Conservation (phyloP, 1,140 invertebrate species). For the Drosophila kohkoa region DNA sequence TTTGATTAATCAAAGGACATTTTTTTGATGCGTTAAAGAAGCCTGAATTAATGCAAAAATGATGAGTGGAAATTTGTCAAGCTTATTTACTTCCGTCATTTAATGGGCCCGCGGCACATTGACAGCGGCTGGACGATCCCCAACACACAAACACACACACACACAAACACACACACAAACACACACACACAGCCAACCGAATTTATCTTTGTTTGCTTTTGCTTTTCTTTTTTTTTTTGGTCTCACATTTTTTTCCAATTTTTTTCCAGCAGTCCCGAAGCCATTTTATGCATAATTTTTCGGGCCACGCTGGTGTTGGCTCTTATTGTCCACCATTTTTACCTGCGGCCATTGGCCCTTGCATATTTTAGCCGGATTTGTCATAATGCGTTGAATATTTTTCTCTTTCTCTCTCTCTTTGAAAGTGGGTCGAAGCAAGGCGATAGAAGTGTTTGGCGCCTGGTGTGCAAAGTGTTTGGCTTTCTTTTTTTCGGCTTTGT, state of each 20-base stretch:
- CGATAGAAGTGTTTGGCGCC: slow-evolving; percentile 26
- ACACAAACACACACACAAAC: not conserved
- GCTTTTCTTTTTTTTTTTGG: slow-evolving; percentile 21
- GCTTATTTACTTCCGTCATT: slow-evolving; percentile 84
- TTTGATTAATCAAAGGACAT: slow-evolving; percentile 84
- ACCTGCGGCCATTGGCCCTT: slow-evolving; percentile 74
- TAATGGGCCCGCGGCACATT: slow-evolving; percentile 74
- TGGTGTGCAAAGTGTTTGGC: slow-evolving; percentile 63
- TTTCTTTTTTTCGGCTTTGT: slow-evolving; percentile 15
- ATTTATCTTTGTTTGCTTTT: slow-evolving; percentile 80
- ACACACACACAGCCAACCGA: slow-evolving; percentile 27
- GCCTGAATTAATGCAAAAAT: slow-evolving; percentile 84
- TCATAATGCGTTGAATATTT: slow-evolving; percentile 82
- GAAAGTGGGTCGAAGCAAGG: slow-evolving; percentile 3
- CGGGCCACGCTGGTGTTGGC: slow-evolving; percentile 46
- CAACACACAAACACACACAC: not conserved
- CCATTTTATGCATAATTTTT: slow-evolving; percentile 80
- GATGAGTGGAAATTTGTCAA: slow-evolving; percentile 84
- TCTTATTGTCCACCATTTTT: slow-evolving; percentile 52
- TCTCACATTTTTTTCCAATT: slow-evolving; percentile 11
- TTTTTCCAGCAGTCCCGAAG: slow-evolving; percentile 22
- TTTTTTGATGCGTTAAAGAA: slow-evolving; percentile 76
- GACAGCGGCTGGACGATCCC: slow-evolving; percentile 37
- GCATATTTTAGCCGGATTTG: slow-evolving; percentile 81
- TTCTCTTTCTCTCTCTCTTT: slow-evolving; percentile 4